Conservation (phyloP, 2,113 vertebrate genomes). For the Shinisaurus crocodilurus region DNA sequence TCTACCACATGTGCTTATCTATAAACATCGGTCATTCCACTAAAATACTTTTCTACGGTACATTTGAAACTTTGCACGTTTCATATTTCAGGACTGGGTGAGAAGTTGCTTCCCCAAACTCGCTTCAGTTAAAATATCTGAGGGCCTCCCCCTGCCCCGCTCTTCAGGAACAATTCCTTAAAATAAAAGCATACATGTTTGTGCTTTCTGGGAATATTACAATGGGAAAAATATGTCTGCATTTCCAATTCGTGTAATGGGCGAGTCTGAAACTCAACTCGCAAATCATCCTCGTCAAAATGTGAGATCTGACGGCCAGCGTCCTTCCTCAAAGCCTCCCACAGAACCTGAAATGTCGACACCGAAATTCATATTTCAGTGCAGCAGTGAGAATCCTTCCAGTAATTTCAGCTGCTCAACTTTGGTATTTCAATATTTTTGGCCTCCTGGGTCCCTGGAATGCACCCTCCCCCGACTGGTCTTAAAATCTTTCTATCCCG, state of each 20-base stretch:
- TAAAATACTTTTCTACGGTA: background rate
- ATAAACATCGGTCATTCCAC: no score
- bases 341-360: background rate
- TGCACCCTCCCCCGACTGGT: background rate
- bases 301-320: background rate
- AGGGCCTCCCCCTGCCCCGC: background rate
- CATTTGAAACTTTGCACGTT: background rate
- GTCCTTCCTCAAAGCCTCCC: background rate
- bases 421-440: background rate
- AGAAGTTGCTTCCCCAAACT: background rate
- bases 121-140: background rate
- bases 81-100: background rate
- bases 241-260: no score
- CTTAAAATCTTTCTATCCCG: background rate
- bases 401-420: background rate
- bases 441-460: background rate
- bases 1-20: no score
- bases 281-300: background rate
- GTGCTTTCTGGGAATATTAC: background rate
- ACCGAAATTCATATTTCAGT: background rate
- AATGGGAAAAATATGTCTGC: background rate
- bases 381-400: background rate
- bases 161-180: background rate
- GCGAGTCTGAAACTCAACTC: background rate
- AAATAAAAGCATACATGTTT: background rate